These are phyloP conservation scores for Noctua fimbriata DNA, from an alignment of 2,888 invertebrate species.

Conservation along the genomic window DNA sequence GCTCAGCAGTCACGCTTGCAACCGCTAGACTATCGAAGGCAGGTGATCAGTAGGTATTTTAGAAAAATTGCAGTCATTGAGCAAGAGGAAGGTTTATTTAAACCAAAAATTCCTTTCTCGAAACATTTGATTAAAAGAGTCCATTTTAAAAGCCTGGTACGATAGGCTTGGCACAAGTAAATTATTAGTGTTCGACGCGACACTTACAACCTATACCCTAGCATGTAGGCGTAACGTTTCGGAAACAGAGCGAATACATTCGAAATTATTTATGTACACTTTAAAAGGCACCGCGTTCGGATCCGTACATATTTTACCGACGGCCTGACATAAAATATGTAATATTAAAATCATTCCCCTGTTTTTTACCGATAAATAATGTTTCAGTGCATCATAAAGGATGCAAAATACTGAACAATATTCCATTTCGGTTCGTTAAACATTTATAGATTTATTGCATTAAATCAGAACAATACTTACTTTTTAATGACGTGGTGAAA, in stretches of 20 bases:
- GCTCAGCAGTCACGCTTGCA: background rate
- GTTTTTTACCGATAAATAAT: slow-evolving; percentile 39
- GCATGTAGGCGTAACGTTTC: slow-evolving; percentile 14
- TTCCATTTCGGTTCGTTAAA: slow-evolving; percentile 37
- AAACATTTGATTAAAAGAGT: background rate
- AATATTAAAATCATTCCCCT: slow-evolving; percentile 51
- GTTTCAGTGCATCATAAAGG: slow-evolving; percentile 44
- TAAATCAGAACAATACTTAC: slow-evolving; percentile 12
- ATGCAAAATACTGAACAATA: slow-evolving; percentile 29
- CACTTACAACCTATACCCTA: slow-evolving; percentile 13
- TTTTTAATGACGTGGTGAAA: slow-evolving; percentile 44
- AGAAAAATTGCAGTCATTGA: background rate
- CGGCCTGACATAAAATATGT: slow-evolving; percentile 52
- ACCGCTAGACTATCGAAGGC: background rate
- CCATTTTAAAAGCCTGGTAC: background rate
- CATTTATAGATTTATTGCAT: slow-evolving; percentile 19
- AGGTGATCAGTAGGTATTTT: background rate
- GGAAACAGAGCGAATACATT: slow-evolving; percentile 44
- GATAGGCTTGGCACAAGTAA: background rate
- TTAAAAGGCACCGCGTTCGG: slow-evolving; percentile 55
- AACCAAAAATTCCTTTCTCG: background rate
- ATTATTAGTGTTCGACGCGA: slow-evolving; percentile 13
- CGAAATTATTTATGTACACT: slow-evolving; percentile 59
- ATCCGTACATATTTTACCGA: slow-evolving; percentile 49
- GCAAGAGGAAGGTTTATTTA: too few relatives aligned